These are phyloP conservation scores for Diploptera punctata DNA, from an alignment of 2,888 invertebrate genomes.

Conservation along the genomic window DNA sequence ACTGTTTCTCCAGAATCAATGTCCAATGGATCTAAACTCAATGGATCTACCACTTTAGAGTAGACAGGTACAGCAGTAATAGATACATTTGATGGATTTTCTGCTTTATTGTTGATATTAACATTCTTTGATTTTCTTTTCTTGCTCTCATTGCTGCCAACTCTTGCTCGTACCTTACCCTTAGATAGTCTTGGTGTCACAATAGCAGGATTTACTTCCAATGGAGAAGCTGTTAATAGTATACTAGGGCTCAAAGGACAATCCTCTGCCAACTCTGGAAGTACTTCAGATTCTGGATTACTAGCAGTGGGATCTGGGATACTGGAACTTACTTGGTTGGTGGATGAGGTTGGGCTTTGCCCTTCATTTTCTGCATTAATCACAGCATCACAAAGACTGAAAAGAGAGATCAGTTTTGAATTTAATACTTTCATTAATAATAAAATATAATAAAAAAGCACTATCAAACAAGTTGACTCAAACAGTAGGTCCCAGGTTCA, in stretches of 20 bases:
- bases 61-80: neutral
- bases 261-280: slow-evolving; percentile 35
- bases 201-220: slow-evolving; percentile 36
- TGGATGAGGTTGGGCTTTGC: neutral
- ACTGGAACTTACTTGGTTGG: neutral
- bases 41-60: neutral
- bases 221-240: slow-evolving; percentile 42
- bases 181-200: slow-evolving; percentile 3
- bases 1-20: too few relatives aligned
- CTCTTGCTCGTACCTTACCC: neutral
- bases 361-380: slow-evolving; percentile 1
- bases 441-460: too few relatives aligned
- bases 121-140: slow-evolving; percentile 13
- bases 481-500: too few relatives aligned
- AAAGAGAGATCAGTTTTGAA: neutral
- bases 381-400: slow-evolving; percentile 27
- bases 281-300: slow-evolving; percentile 27
- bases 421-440: neutral
- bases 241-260: slow-evolving; percentile 42
- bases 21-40: too few relatives aligned
- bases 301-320: neutral
- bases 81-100: neutral
- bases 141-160: neutral
- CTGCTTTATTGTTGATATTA: too few relatives aligned
- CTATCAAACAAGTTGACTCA: too few relatives aligned